A percentile compares a stretch with the other conserved stretches of the same genome.
phyloP scores from a whole-genome alignment of 2,797 vertebrate genomes.

The Pagetopsis macropterus region DNA sequence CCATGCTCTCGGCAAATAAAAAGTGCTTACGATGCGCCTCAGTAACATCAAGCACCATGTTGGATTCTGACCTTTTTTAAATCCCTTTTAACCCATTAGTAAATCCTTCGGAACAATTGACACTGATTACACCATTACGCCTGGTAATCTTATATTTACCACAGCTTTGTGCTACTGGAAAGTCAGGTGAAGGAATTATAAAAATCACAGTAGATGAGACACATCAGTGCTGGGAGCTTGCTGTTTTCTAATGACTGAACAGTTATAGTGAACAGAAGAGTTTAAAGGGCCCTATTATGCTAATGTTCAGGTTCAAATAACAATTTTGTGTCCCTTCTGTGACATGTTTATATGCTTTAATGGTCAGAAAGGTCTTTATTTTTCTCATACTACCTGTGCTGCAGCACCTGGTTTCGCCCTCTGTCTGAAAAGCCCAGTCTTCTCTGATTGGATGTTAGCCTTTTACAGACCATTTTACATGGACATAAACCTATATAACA shows the following conservation, averaged over 20 bases:
- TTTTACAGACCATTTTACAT: no score
- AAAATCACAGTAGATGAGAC: constrained; percentile 4
- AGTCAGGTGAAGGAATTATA: constrained; percentile 1
- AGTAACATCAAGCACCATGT: constrained; percentile 21
- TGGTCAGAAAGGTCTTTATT: no score
- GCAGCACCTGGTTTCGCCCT: no score
- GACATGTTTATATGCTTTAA: no score
- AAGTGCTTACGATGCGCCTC: constrained; percentile 12
- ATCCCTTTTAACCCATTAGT: constrained; percentile 12
- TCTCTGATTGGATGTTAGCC: no score
- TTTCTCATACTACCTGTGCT: no score
- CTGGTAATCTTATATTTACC: constrained; percentile 20
- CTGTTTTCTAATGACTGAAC: constrained; percentile 12
- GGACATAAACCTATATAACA: no score
- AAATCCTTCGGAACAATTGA: background rate
- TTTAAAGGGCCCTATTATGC: background rate
- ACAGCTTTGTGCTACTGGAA: constrained; percentile 17
- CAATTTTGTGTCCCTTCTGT: no score
- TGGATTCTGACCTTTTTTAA: constrained; percentile 28
- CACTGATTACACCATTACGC: background rate
- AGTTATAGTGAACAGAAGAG: no score
- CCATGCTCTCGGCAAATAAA: constrained; percentile 21
- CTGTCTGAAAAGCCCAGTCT: no score
- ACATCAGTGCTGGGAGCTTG: background rate
- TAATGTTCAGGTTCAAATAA: no score